A percentile compares a stretch with the other conserved stretches of the same genome.
phyloP scores from a whole-genome alignment of 1,140 invertebrate species.

The Teleopsis dalmanni region DNA sequence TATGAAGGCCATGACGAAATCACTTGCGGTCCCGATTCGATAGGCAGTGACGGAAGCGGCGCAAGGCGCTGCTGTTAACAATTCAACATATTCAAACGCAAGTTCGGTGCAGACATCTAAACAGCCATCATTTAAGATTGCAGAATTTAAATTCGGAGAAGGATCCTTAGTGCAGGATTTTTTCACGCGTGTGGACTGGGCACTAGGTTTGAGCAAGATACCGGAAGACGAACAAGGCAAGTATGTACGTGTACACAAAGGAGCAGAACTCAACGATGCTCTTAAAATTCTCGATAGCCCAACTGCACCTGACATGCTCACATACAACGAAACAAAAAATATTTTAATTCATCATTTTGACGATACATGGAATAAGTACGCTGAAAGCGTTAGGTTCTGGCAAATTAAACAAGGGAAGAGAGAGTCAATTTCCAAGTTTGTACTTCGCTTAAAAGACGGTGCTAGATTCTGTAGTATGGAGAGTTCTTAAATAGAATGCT shows the following conservation, averaged over 20 bases:
- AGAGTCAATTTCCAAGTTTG: too few species aligned
- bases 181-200: constrained; percentile 3
- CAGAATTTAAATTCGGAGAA: background rate
- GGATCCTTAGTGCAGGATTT: constrained; percentile 1
- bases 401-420: too few species aligned
- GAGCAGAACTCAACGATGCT: background rate
- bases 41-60: background rate
- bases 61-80: background rate
- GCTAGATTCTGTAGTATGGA: too few species aligned
- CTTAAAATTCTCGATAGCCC: constrained; percentile 5
- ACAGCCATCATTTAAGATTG: background rate
- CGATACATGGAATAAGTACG: background rate
- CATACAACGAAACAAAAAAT: constrained; percentile 1
- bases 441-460: too few species aligned
- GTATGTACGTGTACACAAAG: constrained; percentile 2
- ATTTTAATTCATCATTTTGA: constrained; percentile 2
- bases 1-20: background rate
- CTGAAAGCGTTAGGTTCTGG: background rate
- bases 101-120: background rate
- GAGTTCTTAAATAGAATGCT: too few species aligned
- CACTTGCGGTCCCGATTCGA: too few species aligned
- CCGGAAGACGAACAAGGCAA: background rate
- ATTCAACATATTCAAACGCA: background rate
- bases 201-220: background rate
- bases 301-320: background rate